Evolutionary conservation across 2,113 vertebrate species (phyloP), one percentile per base, ranked within the genome.

Genomic region (Pelmatolapia mariae): DNA sequence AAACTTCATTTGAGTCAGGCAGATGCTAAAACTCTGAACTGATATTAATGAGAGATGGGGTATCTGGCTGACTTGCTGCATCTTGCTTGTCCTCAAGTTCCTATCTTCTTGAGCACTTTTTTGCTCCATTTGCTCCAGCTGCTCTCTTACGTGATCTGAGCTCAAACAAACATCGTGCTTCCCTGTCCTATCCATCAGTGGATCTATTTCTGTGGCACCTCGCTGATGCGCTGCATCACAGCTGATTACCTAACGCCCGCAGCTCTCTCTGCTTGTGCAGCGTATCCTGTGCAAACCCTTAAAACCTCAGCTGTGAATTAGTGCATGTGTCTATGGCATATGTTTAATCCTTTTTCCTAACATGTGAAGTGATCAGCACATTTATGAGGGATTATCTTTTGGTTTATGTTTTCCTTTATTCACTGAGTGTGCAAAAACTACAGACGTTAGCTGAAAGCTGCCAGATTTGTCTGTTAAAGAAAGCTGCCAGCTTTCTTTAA

Each of bases 221-320:
- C 22, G 61, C 59, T 50, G 85, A 93, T 89, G 89, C 63, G 22
- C 33, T 40, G 76, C 84, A 93, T 92, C 88, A 87, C 84, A 52
- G n/a, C 86, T 68, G 91, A 94, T 95, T 91, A 96, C 87, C 82
- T 94, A 94, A 95, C 88, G 89, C 92, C 85, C 40, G 63, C 71
- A 79, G 81, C 86, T 82, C 89, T 80, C 5, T 5, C 91, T 84
- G 56, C 71, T 53, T 36, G 57, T 7, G 7, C 11, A 54, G 50
- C 73, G 18, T 47, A 40, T 76, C 40, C 66, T 82, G 33, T 61
- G 52, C 81, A 86, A 83, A 81, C 52, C 11, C 61, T 29, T 22
- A 3, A 38, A 80, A 73, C 24, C 36, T 40, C 18, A n/a, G 80
- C 36, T 19, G 9, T 24, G 38, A 68, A 71, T 52, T 16, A 40